Base-by-base conservation (phyloP, 1,140 invertebrate species). In the Maniola jurtina region DNA sequence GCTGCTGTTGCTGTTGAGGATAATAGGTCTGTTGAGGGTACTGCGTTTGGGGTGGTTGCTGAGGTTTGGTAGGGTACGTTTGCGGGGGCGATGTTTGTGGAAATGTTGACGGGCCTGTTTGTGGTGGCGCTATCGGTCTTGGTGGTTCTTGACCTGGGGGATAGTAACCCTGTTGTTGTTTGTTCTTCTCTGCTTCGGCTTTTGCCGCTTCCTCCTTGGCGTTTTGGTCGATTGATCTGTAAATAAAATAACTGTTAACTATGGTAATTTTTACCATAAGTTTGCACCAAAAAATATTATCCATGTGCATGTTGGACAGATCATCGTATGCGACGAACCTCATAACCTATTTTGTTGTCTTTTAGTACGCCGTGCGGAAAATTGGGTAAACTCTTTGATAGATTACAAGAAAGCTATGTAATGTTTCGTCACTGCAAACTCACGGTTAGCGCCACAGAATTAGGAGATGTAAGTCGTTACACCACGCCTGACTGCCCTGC, bases 221-320 rank as follows among this genome's bases (percentile, higher is more conserved):
- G 38, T 81, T 84, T 72, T 91, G 82, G 25, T 89, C 87, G 25
- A 88, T 68, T 16, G 88, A 79, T 35, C 90, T 91, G 71, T 54
- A 77, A 79, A 63, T 62, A 25, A 14, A 25, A 34, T 33, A 25
- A 11, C 2, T 5, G 13, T 50, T 50, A 16, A 16, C 6, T 11
- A 11, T 55, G 13, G 11, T 55, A 55, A 34, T 34, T 11, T 6
- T 14, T 48, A n/a, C 14, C n/a, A 6, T 42, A 5, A 25, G 4
- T 25, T 25, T 25, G 4, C 25, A 25, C 25, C 4, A 25, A 25
- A 25, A 25, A 25, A 25, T 25, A 25, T 2, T 25, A 25, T 2
- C 1, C 25, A n/a, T 25, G 25, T 25, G 25, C 1, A 25, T 25
- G 25, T 25, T 25, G 1, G 25, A 25, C 25, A 25, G 25, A 25